Evolutionary conservation across 2,888 invertebrate species (phyloP).

Genomic region (Aethes cnicana): DNA sequence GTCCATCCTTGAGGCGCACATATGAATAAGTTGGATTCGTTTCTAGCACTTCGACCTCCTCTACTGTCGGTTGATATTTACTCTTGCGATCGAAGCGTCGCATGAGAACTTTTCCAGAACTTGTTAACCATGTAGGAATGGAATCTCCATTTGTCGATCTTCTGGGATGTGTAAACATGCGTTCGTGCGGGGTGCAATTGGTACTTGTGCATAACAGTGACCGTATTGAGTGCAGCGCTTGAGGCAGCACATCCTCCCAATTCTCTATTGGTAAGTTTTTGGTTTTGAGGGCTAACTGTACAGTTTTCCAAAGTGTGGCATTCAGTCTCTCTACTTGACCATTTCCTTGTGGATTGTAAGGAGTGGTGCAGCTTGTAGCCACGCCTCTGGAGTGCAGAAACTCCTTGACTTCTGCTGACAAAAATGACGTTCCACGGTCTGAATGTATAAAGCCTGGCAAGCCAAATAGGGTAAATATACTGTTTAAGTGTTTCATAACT

Average conservation of each 20-base stretch:
- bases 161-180: not conserved
- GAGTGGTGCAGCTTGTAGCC: no score
- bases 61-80: constrained; percentile 6
- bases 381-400: no score
- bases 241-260: not conserved
- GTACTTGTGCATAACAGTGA: constrained; percentile 9
- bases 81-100: not conserved
- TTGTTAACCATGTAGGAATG: constrained; percentile 2
- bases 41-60: not conserved
- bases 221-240: not conserved
- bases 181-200: constrained; percentile 6
- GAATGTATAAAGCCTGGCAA: no score
- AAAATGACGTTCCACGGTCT: no score
- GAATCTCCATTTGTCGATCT: not conserved
- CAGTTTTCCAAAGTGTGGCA: no score
- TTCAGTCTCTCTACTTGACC: no score
- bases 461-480: no score
- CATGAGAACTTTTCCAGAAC: not conserved
- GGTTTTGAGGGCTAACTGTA: no score
- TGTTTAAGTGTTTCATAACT: no score
- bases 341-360: no score
- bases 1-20: not conserved
- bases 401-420: no score
- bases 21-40: not conserved
- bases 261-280: no score